Evolutionary conservation across 2,113 vertebrate species (phyloP), one percentile per base, ranked within the genome.

Genomic region (Rhinolophus sinicus): DNA sequence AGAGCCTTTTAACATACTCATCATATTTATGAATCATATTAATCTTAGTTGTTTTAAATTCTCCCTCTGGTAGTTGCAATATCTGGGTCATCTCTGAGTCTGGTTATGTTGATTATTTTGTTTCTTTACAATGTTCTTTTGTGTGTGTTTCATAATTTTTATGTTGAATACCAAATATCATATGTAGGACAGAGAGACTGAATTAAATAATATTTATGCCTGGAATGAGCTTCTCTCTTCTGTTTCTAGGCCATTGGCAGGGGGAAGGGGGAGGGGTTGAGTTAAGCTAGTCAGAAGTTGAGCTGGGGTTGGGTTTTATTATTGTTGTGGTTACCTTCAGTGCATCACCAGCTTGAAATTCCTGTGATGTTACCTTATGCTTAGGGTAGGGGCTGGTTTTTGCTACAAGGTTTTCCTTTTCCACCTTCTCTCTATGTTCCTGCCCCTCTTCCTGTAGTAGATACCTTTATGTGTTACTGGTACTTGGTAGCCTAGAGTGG

Each of bases 1-100:
- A 35, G 8, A 56, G 3, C 38, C 44, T 76, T 88, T 88, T 91
- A 84, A 30, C n/a, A 26, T 52, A 58, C 15, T 54, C 14, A 81
- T 60, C 24, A n/a, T 67, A 44, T 78, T 33, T 86, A 22, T 70
- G 15, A 35, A 50, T 85, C 35, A 38, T 33, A 22, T n/a, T 69
- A 64, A 54, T 92, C 69, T 85, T 82, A 33, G 50, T 86, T 90
- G 40, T 90, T 77, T 90, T 76, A 64, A 85, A 64, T 85, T 96
- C 54, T n/a, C 44, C 15, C 5, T 56, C 40, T 65, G 22, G 70
- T 81, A 80, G 33, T 70, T 47, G 30, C n/a, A 44, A 24, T 12
- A 72, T 69, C 65, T 70, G 7, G 40, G 14, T 52, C 38, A 58
- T 65, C 58, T 88, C 15, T 40, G 21, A 72, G 14, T 54, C 40